Percentiles rank a stretch among this genome's conserved stretches.
Conservation (phyloP, 2,888 invertebrate species). For the Abrostola tripartita region DNA sequence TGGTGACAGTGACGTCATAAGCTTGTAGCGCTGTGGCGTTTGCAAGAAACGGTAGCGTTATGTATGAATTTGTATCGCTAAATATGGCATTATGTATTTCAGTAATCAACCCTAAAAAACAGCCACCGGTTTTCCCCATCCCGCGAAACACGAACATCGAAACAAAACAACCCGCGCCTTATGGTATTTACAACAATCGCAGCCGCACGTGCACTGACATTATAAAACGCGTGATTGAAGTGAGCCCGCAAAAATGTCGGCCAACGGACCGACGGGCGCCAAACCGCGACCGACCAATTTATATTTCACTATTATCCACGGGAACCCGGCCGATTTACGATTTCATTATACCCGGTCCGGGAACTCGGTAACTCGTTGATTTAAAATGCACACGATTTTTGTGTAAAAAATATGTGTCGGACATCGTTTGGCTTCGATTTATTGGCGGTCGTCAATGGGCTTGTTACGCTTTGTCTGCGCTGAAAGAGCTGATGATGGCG, state of each 20-base stretch:
- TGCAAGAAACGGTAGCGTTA: not conserved
- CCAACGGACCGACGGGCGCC: constrained; percentile 75
- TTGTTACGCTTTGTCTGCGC: constrained; percentile 27
- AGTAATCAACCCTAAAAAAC: not conserved
- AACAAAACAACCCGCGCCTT: constrained; percentile 12
- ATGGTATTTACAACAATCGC: constrained; percentile 32
- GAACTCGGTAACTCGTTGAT: constrained; percentile 62
- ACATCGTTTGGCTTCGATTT: constrained; percentile 51
- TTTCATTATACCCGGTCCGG: constrained; percentile 73
- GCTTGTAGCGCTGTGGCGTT: not conserved
- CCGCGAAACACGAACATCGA: constrained; percentile 10
- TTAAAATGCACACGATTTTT: constrained; percentile 67
- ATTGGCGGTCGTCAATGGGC: constrained; percentile 47
- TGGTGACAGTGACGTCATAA: not conserved
- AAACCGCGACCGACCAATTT: constrained; percentile 79
- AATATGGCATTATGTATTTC: not conserved
- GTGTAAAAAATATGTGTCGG: constrained; percentile 55
- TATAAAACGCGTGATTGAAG: constrained; percentile 79
- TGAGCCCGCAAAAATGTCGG: constrained; percentile 80
- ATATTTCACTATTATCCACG: constrained; percentile 76
- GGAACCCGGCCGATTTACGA: constrained; percentile 76
- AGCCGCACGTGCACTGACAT: constrained; percentile 54
- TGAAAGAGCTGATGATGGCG: constrained; percentile 24
- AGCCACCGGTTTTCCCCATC: constrained; percentile 15
- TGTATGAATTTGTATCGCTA: too few species aligned